Evolutionary conservation across 2,797 vertebrate species (phyloP).

Genomic region (Thripadectes ignobilis): DNA sequence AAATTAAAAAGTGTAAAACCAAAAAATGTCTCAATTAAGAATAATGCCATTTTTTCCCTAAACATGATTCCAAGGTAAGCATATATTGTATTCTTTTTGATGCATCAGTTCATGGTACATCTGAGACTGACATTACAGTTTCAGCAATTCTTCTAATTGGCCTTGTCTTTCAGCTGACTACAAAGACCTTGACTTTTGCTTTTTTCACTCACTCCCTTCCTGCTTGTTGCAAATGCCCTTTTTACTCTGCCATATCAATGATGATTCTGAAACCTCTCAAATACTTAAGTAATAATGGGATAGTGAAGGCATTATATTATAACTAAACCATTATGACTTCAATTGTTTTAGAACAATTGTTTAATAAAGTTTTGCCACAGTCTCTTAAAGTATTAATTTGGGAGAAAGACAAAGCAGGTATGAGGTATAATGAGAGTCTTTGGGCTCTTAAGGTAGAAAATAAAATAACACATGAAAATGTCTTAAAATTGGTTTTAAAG

Average conservation of each 20-base stretch:
- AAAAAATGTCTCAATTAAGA: neutral
- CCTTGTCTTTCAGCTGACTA: neutral
- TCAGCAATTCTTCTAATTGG: neutral
- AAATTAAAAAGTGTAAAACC: neutral
- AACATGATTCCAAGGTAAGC: neutral
- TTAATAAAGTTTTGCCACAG: neutral
- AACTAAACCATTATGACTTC: neutral
- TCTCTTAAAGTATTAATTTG: neutral
- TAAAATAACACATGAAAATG: neutral
- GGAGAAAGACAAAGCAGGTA: neutral
- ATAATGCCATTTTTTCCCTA: fast-evolving
- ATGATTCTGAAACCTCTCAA: neutral
- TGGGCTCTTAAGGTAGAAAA: neutral
- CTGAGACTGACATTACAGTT: neutral
- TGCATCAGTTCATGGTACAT: neutral
- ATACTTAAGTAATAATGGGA: neutral
- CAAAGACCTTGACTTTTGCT: neutral
- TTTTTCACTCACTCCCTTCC: neutral
- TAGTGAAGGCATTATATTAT: neutral
- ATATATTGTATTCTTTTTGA: neutral
- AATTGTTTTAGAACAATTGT: neutral
- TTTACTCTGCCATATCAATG: neutral
- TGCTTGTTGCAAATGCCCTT: neutral
- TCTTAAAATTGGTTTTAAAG: neutral
- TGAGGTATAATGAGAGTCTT: neutral